A percentile compares a stretch with the other conserved stretches of the same genome.
phyloP scores from a whole-genome alignment of 2,113 vertebrate species.

The Pygoscelis antarcticus region DNA sequence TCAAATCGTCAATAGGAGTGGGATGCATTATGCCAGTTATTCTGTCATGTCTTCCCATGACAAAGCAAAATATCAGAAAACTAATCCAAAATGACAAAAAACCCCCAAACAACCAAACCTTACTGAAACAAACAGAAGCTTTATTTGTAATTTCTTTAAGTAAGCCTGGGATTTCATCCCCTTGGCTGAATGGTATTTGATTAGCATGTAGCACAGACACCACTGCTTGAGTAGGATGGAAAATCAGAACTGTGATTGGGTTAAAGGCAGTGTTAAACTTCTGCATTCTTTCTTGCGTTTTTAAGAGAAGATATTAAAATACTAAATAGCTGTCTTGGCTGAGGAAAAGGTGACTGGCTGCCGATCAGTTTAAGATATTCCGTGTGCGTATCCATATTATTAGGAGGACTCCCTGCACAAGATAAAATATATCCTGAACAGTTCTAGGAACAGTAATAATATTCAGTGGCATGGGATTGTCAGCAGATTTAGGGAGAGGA shows the following conservation, averaged over 20 bases:
- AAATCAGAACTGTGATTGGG: not conserved
- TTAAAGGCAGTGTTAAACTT: not conserved
- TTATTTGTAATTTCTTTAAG: not conserved
- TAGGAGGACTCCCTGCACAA: not conserved
- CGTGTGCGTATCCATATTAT: not conserved
- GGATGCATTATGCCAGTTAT: not conserved
- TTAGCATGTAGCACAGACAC: not conserved
- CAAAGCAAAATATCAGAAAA: not conserved
- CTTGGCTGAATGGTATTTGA: not conserved
- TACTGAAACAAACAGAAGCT: not conserved
- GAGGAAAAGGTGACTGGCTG: slow-evolving; percentile 7
- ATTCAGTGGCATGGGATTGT: not conserved
- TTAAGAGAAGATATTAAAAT: not conserved
- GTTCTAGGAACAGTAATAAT: not conserved
- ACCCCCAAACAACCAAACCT: too few species aligned
- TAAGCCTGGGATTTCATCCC: not conserved
- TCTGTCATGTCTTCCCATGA: not conserved
- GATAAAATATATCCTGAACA: not conserved
- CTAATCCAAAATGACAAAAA: not conserved
- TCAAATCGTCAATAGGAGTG: not conserved
- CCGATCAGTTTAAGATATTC: not conserved
- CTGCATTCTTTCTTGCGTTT: not conserved
- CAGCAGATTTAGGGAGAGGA: not conserved
- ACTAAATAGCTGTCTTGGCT: not conserved
- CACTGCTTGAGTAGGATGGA: not conserved